Conservation (phyloP, 2,113 vertebrate genomes). For the Hippocampus barbouri region DNA sequence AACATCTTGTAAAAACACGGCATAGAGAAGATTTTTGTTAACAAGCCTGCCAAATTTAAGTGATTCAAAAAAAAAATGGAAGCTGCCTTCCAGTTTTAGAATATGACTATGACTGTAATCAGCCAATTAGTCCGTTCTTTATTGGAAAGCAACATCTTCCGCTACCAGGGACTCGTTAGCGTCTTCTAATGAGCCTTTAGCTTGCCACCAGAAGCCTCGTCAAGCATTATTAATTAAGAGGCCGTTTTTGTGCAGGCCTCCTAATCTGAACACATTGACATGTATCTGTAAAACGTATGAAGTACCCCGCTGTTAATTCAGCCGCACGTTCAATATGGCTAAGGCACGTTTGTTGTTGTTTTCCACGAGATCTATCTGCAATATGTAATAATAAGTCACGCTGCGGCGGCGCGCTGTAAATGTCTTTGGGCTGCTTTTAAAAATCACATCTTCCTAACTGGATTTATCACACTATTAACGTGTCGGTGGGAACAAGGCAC, state of each 20-base stretch:
- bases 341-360: not conserved
- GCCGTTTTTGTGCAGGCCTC: constrained; percentile 49
- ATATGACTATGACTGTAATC: constrained; percentile 57
- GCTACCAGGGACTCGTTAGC: constrained; percentile 70
- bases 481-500: constrained; percentile 40
- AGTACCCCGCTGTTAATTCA: constrained; percentile 6
- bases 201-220: constrained; percentile 59
- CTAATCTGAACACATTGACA: constrained; percentile 51
- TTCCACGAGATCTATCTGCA: not conserved
- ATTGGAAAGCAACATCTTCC: constrained; percentile 53
- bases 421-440: constrained; percentile 28
- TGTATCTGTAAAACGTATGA: constrained; percentile 34
- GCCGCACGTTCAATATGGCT: not conserved
- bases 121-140: constrained; percentile 66
- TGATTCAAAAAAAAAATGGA: no score
- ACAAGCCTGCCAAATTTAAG: no score
- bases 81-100: no score
- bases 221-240: constrained; percentile 70
- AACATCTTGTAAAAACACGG: no score
- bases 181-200: constrained; percentile 65
- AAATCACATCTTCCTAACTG: constrained; percentile 30
- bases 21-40: no score
- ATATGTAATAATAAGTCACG: constrained; percentile 10
- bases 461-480: constrained; percentile 42
- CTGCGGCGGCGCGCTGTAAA: constrained; percentile 16